A percentile compares a stretch with the other conserved stretches of the same genome.
Evolutionary conservation across 2,888 invertebrate species (phyloP).

Genomic region (Drosophila merina): DNA sequence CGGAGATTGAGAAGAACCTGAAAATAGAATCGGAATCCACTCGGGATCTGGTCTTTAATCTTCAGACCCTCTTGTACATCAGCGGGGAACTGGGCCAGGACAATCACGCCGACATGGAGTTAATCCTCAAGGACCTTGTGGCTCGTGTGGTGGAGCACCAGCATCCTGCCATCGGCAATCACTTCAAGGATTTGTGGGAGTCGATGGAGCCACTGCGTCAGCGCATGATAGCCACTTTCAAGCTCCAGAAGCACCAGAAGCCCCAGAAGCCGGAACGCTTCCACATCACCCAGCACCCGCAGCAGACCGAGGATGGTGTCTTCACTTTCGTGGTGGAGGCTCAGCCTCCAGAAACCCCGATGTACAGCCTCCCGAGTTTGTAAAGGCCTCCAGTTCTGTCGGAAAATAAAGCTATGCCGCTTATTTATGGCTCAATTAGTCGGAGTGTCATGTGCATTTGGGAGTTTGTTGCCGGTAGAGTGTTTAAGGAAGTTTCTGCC

Average conservation of each 20-base stretch:
- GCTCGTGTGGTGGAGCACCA: slow-evolving; percentile 21
- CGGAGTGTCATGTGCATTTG: slow-evolving; percentile 38
- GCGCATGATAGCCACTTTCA: not conserved
- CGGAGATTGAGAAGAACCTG: not conserved
- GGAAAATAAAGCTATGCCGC: not conserved
- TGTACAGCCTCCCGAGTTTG: not conserved
- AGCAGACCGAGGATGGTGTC: not conserved
- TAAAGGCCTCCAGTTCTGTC: slow-evolving; percentile 14
- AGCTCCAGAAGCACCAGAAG: not conserved
- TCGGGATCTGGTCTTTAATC: slow-evolving; percentile 31
- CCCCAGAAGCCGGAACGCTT: not conserved
- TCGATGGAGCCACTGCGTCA: not conserved
- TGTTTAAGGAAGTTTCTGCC: slow-evolving; percentile 3
- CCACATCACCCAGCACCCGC: not conserved
- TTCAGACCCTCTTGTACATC: slow-evolving; percentile 55
- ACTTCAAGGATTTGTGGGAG: slow-evolving; percentile 4
- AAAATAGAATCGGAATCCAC: slow-evolving; percentile 14
- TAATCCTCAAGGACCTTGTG: slow-evolving; percentile 33
- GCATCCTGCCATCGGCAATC: slow-evolving; percentile 18
- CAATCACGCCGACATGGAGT: slow-evolving; percentile 38
- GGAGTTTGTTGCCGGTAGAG: slow-evolving; percentile 3
- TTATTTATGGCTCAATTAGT: slow-evolving; percentile 38
- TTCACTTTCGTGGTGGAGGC: not conserved
- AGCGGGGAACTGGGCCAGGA: slow-evolving; percentile 38
- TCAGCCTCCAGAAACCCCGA: not conserved